These are phyloP conservation scores for Hypomecis punctinalis DNA, from an alignment of 2,888 invertebrate genomes.

Conservation along the genomic window DNA sequence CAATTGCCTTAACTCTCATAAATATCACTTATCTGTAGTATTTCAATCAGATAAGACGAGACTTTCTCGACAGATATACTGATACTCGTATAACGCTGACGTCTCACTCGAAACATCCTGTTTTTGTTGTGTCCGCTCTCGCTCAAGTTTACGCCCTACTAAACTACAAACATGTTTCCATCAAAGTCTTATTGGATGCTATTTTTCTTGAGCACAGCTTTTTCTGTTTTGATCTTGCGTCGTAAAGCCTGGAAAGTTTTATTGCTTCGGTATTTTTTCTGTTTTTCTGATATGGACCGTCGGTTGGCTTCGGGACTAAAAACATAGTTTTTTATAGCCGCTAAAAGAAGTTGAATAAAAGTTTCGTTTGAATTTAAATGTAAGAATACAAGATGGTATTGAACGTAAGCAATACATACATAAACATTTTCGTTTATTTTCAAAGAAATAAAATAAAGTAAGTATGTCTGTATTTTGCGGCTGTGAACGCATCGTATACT, in stretches of 20 bases:
- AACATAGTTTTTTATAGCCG: constrained; percentile 4
- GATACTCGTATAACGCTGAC: constrained; percentile 14
- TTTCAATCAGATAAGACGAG: constrained; percentile 19
- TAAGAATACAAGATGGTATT: no score
- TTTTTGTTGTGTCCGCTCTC: constrained; percentile 38
- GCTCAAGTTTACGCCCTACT: constrained; percentile 32
- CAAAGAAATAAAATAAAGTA: no score
- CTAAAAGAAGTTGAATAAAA: constrained; percentile 33
- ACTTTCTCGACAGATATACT: constrained; percentile 19
- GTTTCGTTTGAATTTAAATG: background rate
- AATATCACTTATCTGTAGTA: no score
- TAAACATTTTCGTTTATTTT: no score
- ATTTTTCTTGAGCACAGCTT: constrained; percentile 29
- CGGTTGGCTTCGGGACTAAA: background rate
- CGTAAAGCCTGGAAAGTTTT: constrained; percentile 32
- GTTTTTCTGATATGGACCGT: constrained; percentile 14
- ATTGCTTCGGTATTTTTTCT: constrained; percentile 41
- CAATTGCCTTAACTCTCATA: no score
- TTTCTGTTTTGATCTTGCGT: constrained; percentile 29
- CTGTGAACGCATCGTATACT: no score
- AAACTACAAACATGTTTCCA: constrained; percentile 33
- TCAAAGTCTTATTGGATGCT: constrained; percentile 33
- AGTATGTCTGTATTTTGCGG: no score
- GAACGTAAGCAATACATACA: no score
- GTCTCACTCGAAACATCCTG: constrained; percentile 27